These are phyloP conservation scores for Bagarius yarrelli DNA, from an alignment of 2,113 vertebrate genomes.

Conservation along the genomic window DNA sequence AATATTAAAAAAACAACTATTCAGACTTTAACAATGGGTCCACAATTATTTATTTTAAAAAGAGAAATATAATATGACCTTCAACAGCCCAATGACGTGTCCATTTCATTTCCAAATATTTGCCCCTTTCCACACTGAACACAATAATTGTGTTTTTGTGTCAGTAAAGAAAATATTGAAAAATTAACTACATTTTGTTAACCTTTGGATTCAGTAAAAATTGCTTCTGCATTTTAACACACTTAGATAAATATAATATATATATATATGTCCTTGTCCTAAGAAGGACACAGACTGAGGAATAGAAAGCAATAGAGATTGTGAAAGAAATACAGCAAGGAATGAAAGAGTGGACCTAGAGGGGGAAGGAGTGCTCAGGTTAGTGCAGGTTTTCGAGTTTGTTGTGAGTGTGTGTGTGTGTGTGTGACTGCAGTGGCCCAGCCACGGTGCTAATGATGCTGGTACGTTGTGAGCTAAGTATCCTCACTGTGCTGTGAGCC, in stretches of 20 bases:
- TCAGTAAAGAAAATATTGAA: neutral
- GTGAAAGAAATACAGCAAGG: constrained; percentile 1
- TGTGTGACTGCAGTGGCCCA: constrained; percentile 72
- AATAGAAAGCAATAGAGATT: neutral
- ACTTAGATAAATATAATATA: neutral
- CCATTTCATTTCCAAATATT: constrained; percentile 54
- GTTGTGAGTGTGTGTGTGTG: constrained; percentile 56
- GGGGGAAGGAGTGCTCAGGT: constrained; percentile 27
- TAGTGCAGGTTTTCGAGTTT: constrained; percentile 52
- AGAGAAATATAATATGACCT: constrained; percentile 55
- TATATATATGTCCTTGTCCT: neutral
- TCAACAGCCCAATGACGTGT: constrained; percentile 54
- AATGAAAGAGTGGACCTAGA: constrained; percentile 35
- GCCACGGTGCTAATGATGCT: constrained; percentile 75
- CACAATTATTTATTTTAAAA: neutral
- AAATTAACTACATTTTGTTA: neutral
- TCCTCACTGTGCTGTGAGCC: constrained; percentile 75
- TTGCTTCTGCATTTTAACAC: neutral
- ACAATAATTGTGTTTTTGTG: constrained; percentile 14
- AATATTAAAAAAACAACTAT: neutral
- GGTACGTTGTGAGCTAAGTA: constrained; percentile 75
- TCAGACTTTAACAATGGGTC: neutral
- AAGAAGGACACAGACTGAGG: neutral
- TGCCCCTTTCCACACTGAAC: neutral
- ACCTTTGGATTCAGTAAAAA: neutral